Evolutionary conservation across 2,888 invertebrate genomes (phyloP).

Genomic region (Pseudoips prasinana): DNA sequence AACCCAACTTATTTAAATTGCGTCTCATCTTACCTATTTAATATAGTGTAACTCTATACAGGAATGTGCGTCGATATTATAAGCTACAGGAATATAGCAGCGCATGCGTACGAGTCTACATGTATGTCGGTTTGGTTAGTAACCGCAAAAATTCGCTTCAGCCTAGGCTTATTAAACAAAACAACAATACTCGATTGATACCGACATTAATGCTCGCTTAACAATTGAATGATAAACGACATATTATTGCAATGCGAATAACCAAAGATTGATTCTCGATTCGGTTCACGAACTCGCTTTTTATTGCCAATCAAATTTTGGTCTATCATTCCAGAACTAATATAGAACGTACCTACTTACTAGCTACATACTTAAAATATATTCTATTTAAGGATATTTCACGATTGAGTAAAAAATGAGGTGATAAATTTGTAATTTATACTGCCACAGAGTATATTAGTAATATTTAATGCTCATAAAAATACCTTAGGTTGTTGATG

Average conservation of each 20-base stretch:
- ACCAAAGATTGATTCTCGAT: constrained; percentile 47
- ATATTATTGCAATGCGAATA: constrained; percentile 51
- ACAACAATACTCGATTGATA: constrained; percentile 54
- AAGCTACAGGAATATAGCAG: too few relatives aligned
- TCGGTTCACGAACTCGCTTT: constrained; percentile 49
- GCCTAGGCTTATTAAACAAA: constrained; percentile 35
- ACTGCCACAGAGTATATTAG: too few relatives aligned
- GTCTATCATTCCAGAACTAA: not conserved
- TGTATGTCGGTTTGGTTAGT: constrained; percentile 27
- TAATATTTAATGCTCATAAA: constrained; percentile 12
- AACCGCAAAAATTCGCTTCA: constrained; percentile 34
- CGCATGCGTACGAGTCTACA: not conserved
- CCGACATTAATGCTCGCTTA: constrained; percentile 55
- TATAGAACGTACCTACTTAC: not conserved
- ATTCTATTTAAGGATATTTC: too few relatives aligned
- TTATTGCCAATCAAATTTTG: constrained; percentile 47
- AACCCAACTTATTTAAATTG: too few relatives aligned
- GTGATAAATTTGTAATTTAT: too few relatives aligned
- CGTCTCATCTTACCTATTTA: too few relatives aligned
- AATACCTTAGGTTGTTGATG: constrained; percentile 19
- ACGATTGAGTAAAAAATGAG: too few relatives aligned
- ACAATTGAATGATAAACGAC: constrained; percentile 72
- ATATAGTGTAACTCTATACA: not conserved
- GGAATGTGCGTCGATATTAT: too few relatives aligned
- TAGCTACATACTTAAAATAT: not conserved